Conservation (phyloP, 2,888 invertebrate species). For the Melipona bicolor region DNA sequence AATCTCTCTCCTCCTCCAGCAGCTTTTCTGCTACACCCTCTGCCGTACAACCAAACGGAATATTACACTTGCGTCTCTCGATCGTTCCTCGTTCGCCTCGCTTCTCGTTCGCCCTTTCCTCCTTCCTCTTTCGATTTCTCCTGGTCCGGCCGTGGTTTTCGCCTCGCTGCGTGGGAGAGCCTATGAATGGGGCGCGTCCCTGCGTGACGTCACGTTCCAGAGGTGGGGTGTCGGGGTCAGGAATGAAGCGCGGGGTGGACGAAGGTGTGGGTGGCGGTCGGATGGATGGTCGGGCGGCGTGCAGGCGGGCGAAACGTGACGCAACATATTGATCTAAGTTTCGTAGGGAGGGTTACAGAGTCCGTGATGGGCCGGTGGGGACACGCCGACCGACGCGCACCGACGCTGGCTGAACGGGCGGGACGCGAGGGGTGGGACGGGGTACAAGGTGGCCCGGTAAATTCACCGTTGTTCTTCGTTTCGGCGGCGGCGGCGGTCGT, state of each 20-base stretch:
- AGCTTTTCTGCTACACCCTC: neutral
- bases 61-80: neutral
- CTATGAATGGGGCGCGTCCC: slow-evolving; percentile 83
- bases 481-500: slow-evolving; percentile 30
- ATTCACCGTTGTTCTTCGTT: slow-evolving; percentile 62
- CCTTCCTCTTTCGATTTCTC: neutral
- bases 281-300: slow-evolving; percentile 72
- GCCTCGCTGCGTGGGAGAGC: slow-evolving; percentile 76
- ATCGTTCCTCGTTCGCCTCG: neutral
- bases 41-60: neutral
- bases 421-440: slow-evolving; percentile 49
- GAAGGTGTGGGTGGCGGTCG: slow-evolving; percentile 66
- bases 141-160: slow-evolving; percentile 49
- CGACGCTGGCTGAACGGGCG: slow-evolving; percentile 7
- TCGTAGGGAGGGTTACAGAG: slow-evolving; percentile 71
- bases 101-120: neutral
- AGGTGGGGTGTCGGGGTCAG: slow-evolving; percentile 51
- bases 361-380: slow-evolving; percentile 41
- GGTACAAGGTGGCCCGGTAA: slow-evolving; percentile 69
- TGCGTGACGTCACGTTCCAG: slow-evolving; percentile 79
- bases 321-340: slow-evolving; percentile 84
- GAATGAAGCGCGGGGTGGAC: slow-evolving; percentile 63
- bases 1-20: neutral
- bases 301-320: slow-evolving; percentile 80
- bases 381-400: slow-evolving; percentile 17